Base-by-base conservation (phyloP, 2,797 vertebrate species). In the Pseudomugil tenellus region DNA sequence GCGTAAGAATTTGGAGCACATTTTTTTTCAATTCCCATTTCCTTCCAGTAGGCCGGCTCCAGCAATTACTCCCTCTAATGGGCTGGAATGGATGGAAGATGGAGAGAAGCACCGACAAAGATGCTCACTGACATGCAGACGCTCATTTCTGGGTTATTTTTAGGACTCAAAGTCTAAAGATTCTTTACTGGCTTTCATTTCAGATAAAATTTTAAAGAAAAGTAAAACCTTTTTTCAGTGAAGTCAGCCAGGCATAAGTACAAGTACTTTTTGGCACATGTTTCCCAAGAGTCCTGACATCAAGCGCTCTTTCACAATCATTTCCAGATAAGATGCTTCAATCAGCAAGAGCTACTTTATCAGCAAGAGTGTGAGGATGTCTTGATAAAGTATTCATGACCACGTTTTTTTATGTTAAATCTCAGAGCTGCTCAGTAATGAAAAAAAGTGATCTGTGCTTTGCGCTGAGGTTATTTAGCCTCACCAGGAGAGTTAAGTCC, bases 41-140 rank as follows among this genome's bases (percentile, higher is more conserved):
- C 67, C 81, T 83, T 37, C 37, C 48, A 77, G 52, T 58, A 64
- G 48, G 62, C 58, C 21, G 12, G 59, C 74, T 48, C 58, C 61
- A 63, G 66, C 67, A 58, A 63, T 87, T 65, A 81, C 63, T 79
- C 65, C 63, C 74, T 79, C n/a, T 70, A 80, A 82, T 72, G 78
- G 41, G 39, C 29, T 35, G 25, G 37, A 66, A 48, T 70, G 51
- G 54, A 67, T 39, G 35, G 19, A 35, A 37, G 73, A 58, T 35
- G 61, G 41, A 74, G 64, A 7, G 46, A 39, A 63, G 65, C 31
- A 13, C 52, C n/a, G 29, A 25, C 9, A 39, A 16, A 70, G 46
- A 74, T 2, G 51, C 67, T 46, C 32, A 54, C 54, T 17, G 25
- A 52, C 41, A 62, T 39, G 2, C 26, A 31, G 13, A 39, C 54